Conservation (phyloP, 2,797 vertebrate species). For the Pachyuromys duprasi region DNA sequence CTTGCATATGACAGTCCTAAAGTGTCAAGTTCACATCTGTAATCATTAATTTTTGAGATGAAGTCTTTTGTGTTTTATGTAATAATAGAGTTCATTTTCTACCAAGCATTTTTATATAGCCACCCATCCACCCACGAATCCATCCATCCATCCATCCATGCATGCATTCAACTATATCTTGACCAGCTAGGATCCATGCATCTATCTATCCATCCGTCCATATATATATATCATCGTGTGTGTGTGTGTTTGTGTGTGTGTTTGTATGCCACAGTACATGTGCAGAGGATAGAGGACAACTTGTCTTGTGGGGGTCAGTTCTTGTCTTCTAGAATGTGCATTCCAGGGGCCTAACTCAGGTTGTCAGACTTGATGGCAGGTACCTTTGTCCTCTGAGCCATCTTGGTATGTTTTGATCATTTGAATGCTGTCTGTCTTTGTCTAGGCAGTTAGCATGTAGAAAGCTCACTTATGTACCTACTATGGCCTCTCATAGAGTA, state of each 20-base stretch:
- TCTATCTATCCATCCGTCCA: neutral
- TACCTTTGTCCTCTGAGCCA: neutral
- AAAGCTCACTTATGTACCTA: neutral
- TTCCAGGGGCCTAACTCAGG: neutral
- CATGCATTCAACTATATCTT: neutral
- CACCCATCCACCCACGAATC: too few species aligned
- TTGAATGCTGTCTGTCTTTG: neutral
- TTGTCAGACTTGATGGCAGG: neutral
- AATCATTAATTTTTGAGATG: neutral
- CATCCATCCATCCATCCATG: neutral
- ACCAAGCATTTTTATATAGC: neutral
- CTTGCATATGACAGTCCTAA: neutral
- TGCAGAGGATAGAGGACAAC: neutral
- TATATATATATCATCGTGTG: neutral
- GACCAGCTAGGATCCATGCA: too few species aligned
- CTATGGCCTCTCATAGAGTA: neutral
- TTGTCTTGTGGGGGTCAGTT: neutral
- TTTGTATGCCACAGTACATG: neutral
- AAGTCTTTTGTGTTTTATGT: neutral
- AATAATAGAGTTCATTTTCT: neutral
- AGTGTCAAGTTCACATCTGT: neutral
- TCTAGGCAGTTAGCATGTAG: neutral
- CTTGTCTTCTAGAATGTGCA: neutral
- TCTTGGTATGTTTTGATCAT: neutral
- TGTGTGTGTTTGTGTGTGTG: neutral